Evolutionary conservation across 2,113 vertebrate genomes (phyloP), one percentile per base, ranked within the genome.

Genomic region (Mugil cephalus): DNA sequence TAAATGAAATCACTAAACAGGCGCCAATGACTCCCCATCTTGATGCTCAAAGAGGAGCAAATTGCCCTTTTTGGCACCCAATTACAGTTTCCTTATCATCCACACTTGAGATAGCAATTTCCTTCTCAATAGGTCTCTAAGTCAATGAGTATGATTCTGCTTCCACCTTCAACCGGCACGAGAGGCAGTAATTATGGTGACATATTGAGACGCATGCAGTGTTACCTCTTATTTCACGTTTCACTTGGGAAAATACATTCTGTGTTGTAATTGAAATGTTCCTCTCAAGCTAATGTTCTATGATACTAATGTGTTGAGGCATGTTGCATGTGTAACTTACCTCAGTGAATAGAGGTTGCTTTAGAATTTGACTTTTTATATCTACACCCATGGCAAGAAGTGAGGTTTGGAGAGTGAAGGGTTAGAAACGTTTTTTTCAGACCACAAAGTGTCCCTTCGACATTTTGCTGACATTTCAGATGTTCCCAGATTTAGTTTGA

Each of bases 1-100:
- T 77, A 60, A 82, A 55, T 80, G 36, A 59, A 50, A 70, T 17
- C 13, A 45, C 12, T 75, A 59, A 84, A 65, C 61, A 51, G 69
- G 76, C 72, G 63, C 50, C 21, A 77, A 46, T 59, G 53, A 78
- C 67, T 85, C 43, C 34, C 45, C 63, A 24, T 80, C 75, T 51
- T 12, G 42, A 55, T 59, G 45, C 60, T 50, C 30, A 54, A 69
- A 81, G 69, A 68, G 61, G 68, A 80, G 74, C 70, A 79, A 86
- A 83, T 88, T 85, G 70, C 69, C 78, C 87, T 90, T 77, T 83
- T 50, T 74, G 67, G 46, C 74, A 81, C 78, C 83, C 84, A 88
- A 80, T 83, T 90, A 79, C 84, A 79, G 67, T 74, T 84, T 86
- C 77, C 84, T 88, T 88, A 89, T 88, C 76, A 86, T 81, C 73